A percentile compares a stretch with the other conserved stretches of the same genome.
phyloP scores from a whole-genome alignment of 2,797 vertebrate species.

The Sebastolobus altivelis region DNA sequence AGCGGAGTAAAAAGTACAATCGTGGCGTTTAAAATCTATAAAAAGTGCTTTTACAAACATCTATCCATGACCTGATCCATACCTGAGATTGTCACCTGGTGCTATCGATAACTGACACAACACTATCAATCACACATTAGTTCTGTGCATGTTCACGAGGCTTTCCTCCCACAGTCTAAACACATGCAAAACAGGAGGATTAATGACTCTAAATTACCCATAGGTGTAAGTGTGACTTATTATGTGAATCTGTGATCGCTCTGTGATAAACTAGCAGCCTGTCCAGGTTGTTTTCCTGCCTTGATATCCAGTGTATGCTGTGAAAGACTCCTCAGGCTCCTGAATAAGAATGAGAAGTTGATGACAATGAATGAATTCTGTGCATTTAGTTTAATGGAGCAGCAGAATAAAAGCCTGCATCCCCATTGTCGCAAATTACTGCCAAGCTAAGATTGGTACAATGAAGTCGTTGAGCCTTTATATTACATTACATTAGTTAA shows the following conservation, averaged over 20 bases:
- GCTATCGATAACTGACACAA: background rate
- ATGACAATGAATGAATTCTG: conserved; percentile 41
- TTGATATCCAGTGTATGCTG: conserved; percentile 35
- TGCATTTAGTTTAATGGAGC: conserved; percentile 25
- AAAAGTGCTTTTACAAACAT: conserved; percentile 12
- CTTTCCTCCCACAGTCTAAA: conserved; percentile 48
- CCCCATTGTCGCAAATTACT: conserved; percentile 5
- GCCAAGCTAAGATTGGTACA: conserved; percentile 5
- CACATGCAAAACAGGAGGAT: conserved; percentile 63
- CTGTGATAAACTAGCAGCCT: conserved; percentile 39
- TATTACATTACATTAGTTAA: background rate
- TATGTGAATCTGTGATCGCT: conserved; percentile 50
- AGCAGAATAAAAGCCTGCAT: conserved; percentile 21
- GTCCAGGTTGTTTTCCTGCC: conserved; percentile 39
- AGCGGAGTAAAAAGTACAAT: background rate
- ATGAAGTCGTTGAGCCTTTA: conserved; percentile 14
- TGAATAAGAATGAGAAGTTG: conserved; percentile 54
- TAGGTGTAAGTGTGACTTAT: conserved; percentile 52
- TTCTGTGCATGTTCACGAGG: conserved; percentile 10
- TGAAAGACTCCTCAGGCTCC: conserved; percentile 41
- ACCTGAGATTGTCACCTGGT: conserved; percentile 1
- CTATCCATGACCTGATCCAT: background rate
- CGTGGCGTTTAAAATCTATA: background rate
- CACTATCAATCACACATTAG: conserved; percentile 22
- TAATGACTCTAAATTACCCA: conserved; percentile 66